phyloP scores from a whole-genome alignment of 2,797 vertebrate genomes.

The Leptoclinus maculatus region DNA sequence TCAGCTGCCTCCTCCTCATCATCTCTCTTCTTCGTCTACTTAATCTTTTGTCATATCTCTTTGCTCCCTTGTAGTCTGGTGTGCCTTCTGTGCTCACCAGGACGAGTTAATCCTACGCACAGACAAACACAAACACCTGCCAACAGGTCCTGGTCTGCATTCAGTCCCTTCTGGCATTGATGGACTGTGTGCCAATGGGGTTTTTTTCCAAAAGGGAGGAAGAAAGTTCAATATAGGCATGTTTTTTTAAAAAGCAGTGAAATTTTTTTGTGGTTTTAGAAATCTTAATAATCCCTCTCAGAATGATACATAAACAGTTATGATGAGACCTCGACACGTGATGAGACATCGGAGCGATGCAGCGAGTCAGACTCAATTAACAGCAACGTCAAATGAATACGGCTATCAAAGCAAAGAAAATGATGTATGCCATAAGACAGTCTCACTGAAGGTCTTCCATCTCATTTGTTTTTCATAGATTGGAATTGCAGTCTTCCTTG shows the following conservation, averaged over 20 bases:
- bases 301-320: constrained; percentile 4
- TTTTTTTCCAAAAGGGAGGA: not conserved
- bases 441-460: not conserved
- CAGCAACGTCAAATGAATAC: not conserved
- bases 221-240: constrained; percentile 1
- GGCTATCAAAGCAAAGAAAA: not conserved
- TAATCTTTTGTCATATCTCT: constrained; percentile 41
- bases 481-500: not conserved
- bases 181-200: not conserved
- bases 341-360: not conserved
- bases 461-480: not conserved
- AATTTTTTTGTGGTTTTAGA: constrained; percentile 4
- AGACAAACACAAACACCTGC: constrained; percentile 30
- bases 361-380: constrained; percentile 5
- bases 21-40: not conserved
- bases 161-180: constrained; percentile 33
- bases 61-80: constrained; percentile 24
- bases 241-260: constrained; percentile 1
- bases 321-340: constrained; percentile 15
- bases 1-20: constrained; percentile 15
- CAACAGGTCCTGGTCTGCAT: constrained; percentile 30
- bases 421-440: not conserved
- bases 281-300: not conserved
- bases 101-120: constrained; percentile 36
- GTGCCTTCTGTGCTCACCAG: constrained; percentile 47